phyloP scores from a whole-genome alignment of 2,888 invertebrate species.

The Spodoptera picta region DNA sequence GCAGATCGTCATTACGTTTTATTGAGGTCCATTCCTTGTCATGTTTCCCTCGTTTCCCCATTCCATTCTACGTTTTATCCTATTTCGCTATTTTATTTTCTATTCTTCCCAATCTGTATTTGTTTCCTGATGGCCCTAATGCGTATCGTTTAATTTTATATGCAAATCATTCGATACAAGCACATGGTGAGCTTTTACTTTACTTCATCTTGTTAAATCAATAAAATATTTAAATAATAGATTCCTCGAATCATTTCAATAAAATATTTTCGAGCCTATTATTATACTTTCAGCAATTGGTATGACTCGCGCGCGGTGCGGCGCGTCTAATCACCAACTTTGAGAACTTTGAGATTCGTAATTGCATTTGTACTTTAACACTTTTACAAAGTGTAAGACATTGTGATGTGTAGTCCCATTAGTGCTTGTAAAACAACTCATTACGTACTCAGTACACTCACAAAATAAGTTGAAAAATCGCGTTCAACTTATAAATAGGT shows the following conservation, averaged over 20 bases:
- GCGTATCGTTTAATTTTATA: conserved; percentile 8
- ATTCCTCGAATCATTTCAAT: not conserved
- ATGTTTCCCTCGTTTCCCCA: conserved; percentile 30
- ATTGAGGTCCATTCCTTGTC: conserved; percentile 28
- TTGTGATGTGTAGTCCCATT: conserved; percentile 33
- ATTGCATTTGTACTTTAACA: conserved; percentile 33
- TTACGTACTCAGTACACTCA: conserved; percentile 54
- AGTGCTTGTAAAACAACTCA: conserved; percentile 45
- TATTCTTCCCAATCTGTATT: conserved; percentile 36
- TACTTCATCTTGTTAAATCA: too few species aligned
- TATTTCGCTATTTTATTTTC: conserved; percentile 21
- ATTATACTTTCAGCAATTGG: conserved; percentile 1
- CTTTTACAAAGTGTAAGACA: conserved; percentile 22
- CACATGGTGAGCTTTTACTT: too few species aligned
- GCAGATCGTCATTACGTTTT: conserved; percentile 44
- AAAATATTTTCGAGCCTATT: conserved; percentile 1
- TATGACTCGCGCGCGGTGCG: not conserved
- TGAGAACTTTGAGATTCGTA: conserved; percentile 27
- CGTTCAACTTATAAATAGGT: conserved; percentile 66
- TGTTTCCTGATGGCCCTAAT: conserved; percentile 26
- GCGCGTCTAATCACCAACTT: conserved; percentile 14
- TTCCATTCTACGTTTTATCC: conserved; percentile 37
- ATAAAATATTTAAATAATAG: too few species aligned
- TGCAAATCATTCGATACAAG: not conserved
- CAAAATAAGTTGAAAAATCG: conserved; percentile 55